Evolutionary conservation across 2,797 vertebrate species (phyloP), one percentile per base, ranked within the genome.

Genomic region (Syngnathus acus): DNA sequence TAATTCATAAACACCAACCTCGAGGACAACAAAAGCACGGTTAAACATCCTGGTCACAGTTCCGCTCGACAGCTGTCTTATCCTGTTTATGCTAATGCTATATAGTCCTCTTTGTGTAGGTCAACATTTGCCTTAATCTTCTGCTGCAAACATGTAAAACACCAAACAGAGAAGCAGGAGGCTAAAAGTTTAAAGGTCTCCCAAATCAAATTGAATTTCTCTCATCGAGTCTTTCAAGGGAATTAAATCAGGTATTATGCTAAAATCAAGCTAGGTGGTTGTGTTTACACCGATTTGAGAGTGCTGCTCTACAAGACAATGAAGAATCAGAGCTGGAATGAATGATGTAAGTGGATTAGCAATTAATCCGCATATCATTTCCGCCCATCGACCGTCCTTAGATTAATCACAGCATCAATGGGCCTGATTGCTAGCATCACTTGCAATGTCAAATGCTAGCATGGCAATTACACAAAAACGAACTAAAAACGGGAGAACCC

Each of bases 341-440:
- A 91, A 91, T 90, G 90, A 87, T 86, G 78, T 88, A 87, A 91
- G 90, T 79, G 88, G 89, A 92, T 92, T 92, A 91, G 86, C 84
- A 87, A 84, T 86, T 89, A 78, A 92, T 91, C 91, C 89, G 87
- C 90, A 89, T 90, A 89, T 90, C 90, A 90, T 90, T 91, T 89
- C 79, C 82, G 77, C 81, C 70, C 87, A 75, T 77, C 73, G 72
- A 63, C 65, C 75, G 79, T 82, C 85, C 75, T 84, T 66, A 82
- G 73, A 90, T 88, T 87, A 84, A 80, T 84, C 76, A 79, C 71
- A 60, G 77, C 74, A 67, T 83, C 76, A 82, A 82, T 84, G 76
- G 81, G 82, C 71, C 72, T 70, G 67, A 72, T 69, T 37, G 62
- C 2, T 68, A 81, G 48, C 26, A 0, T 14, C 65, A 65, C 60